These are phyloP conservation scores for Cettia cetti DNA, from an alignment of 2,113 vertebrate species.

Conservation along the genomic window DNA sequence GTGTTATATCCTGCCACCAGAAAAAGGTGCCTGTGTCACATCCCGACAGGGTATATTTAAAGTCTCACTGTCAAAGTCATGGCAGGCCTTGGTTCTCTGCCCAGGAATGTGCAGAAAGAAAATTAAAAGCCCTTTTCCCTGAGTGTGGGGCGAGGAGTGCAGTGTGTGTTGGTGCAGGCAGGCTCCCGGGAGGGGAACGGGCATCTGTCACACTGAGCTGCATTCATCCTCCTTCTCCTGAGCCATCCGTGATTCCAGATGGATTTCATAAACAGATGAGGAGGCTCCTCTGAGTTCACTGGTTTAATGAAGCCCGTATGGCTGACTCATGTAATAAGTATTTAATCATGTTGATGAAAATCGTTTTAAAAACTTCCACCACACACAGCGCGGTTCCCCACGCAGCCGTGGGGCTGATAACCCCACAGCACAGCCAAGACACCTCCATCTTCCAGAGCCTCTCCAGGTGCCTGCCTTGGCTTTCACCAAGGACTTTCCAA, in stretches of 20 bases:
- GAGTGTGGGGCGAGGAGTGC: constrained; percentile 15
- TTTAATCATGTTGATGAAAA: constrained; percentile 76
- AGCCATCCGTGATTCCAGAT: constrained; percentile 69
- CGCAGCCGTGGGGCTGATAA: not conserved
- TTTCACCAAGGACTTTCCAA: not conserved
- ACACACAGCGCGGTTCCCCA: constrained; percentile 49
- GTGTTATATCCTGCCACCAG: constrained; percentile 69
- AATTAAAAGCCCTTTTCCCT: constrained; percentile 47
- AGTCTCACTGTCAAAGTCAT: constrained; percentile 67
- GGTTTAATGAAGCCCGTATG: constrained; percentile 74
- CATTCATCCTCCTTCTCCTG: constrained; percentile 66
- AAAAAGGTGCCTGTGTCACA: constrained; percentile 72
- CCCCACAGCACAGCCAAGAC: not conserved
- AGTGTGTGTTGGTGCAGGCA: not conserved
- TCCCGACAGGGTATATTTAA: constrained; percentile 64
- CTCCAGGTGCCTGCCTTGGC: not conserved
- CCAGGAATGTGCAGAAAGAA: constrained; percentile 61
- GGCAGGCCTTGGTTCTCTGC: constrained; percentile 59
- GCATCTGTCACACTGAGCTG: constrained; percentile 66
- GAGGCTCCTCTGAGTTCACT: constrained; percentile 69
- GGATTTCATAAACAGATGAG: constrained; percentile 75
- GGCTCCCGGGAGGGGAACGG: constrained; percentile 47
- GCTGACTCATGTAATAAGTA: constrained; percentile 77
- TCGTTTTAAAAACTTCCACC: constrained; percentile 61
- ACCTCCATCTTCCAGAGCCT: not conserved